Evolutionary conservation across 2,888 invertebrate genomes (phyloP), one percentile per base, ranked within the genome.

Genomic region (Lumbricus terrestris): DNA sequence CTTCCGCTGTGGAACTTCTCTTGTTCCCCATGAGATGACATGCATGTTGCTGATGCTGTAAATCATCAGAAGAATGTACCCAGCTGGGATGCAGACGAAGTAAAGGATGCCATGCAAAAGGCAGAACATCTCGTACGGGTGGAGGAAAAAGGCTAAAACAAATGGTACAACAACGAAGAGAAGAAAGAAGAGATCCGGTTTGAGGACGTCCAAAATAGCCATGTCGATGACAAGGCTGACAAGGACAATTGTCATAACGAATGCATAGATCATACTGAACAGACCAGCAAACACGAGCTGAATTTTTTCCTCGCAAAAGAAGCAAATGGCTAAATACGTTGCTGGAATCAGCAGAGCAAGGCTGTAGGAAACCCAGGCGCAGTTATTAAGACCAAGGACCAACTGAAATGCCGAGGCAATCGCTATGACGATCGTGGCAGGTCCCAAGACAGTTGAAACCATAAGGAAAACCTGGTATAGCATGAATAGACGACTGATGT

Each of bases 211-310:
- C 82, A 92, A 91, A 15, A 91, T 40, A 0, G 91, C 93, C 3
- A 94, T 93, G 4, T 92, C 92, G 5, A 93, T 91, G 15, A 94
- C 92, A n/a, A 93, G 93, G 23, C 93, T 93, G 29, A 94, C 94
- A 2, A 94, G 90, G 4, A 94, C 94, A 13, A 93, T 92, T 92
- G 94, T 93, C 94, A 94, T 94, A 47, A 94, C 92, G 89, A 93
- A 93, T 0, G 93, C 92, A 95, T 99, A 99, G 29, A 97, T 97
- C n/a, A 98, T 98, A 91, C 91, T 94, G 23, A 94, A 90, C 2
- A 93, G 35, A 42, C 93, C 93, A 8, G 93, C 94, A 4, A 93
- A 90, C 54, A 93, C 82, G 13, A 94, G 92, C 91, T 94, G 94
- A 18, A 91, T 91, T 33, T 93, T 93, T 1, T 93, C 37, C 89